phyloP scores from a whole-genome alignment of 2,797 vertebrate species.

The Phrynocephalus forsythii region DNA sequence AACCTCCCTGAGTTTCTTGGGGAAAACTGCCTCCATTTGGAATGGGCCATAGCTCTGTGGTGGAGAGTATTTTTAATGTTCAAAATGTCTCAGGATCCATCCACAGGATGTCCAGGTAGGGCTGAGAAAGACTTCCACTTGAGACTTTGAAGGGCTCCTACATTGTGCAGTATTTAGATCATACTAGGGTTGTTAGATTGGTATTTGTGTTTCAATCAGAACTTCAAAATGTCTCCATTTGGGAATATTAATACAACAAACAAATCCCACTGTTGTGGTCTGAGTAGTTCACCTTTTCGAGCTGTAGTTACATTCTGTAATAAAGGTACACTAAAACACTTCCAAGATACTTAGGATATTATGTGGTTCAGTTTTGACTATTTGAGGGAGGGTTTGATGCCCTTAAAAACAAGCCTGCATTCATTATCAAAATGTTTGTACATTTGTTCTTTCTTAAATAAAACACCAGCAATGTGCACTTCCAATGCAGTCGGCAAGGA shows the following conservation, averaged over 20 bases:
- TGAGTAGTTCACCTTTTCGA: too few relatives aligned
- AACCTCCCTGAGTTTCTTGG: neutral
- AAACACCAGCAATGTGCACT: neutral
- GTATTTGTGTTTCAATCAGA: too few relatives aligned
- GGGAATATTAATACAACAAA: too few relatives aligned
- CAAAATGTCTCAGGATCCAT: neutral
- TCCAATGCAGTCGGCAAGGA: conserved; percentile 7
- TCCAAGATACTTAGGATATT: neutral
- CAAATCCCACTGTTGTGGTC: too few relatives aligned
- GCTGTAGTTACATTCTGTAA: neutral
- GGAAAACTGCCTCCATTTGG: neutral
- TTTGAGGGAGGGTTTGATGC: neutral
- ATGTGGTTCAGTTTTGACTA: neutral
- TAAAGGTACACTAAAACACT: neutral
- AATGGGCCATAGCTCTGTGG: neutral
- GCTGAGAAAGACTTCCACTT: neutral
- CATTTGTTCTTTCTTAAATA: neutral
- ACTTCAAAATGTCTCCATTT: too few relatives aligned
- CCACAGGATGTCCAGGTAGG: neutral
- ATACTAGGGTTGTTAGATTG: too few relatives aligned
- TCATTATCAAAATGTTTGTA: neutral
- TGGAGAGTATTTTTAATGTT: neutral
- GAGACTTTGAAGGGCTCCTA: neutral
- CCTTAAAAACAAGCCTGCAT: neutral
- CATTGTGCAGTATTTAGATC: too few relatives aligned